Evolutionary conservation across 2,888 invertebrate genomes (phyloP), one percentile per base, ranked within the genome.

Genomic region (Heliconius ethilla): DNA sequence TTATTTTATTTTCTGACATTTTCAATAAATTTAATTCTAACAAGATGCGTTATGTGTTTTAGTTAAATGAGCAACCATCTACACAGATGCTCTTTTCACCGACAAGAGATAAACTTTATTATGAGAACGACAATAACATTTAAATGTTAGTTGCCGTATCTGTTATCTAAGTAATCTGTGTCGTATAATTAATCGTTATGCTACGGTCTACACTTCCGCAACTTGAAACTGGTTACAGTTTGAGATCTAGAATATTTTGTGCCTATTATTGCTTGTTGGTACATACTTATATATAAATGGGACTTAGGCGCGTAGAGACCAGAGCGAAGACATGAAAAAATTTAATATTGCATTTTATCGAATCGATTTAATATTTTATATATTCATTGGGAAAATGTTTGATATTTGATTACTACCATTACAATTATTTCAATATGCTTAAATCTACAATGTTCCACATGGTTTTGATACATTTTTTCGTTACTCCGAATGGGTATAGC

Each of bases 121-220:
- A 81, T 81, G 80, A 78, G 79, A 82, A 83, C 82, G 81, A 82
- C 81, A 82, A 82, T 81, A 82, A 81, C 82, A 84, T 82, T 82
- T 84, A 84, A 83, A 82, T 83, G 83, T 81, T 83, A 82, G 78
- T 76, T 79, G 81, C 82, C 75, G 83, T 82, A 83, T 86, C 83
- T 86, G 82, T 81, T 83, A 85, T 82, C 82, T 81, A 82, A 84
- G 82, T 88, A 86, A 84, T 90, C 89, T 88, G 82, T 86, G 87
- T 82, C 83, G 78, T 59, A 87, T 89, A 89, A 91, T 90, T 90
- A 91, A 91, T 91, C 88, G 88, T 83, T 77, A 80, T 84, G 83
- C 84, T 84, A 82, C 80, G 82, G 82, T 82, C 75, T 82, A 82
- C 84, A 89, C 91, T 91, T 91, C 91, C 91, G 90, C 83, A 85